Evolutionary conservation across 2,888 invertebrate species (phyloP).

Genomic region (Eilema griseolum): DNA sequence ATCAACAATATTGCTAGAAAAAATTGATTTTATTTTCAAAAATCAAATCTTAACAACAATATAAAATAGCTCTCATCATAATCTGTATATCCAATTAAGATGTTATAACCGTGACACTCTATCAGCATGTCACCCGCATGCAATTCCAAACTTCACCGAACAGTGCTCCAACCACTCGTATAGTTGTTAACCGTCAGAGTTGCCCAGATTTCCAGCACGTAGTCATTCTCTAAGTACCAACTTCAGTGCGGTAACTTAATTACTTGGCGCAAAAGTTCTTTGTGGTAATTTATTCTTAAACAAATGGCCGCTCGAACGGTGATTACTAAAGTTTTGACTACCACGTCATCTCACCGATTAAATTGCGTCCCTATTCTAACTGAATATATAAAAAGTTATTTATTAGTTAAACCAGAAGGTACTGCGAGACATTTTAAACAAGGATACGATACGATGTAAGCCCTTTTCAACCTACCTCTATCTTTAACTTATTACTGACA

Average conservation of each 20-base stretch:
- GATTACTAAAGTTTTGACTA: slow-evolving; percentile 72
- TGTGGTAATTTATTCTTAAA: slow-evolving; percentile 74
- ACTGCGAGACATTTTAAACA: slow-evolving; percentile 17
- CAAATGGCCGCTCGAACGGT: slow-evolving; percentile 69
- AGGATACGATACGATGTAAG: no score
- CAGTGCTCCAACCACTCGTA: slow-evolving; percentile 27
- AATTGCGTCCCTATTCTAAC: slow-evolving; percentile 37
- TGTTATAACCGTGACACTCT: slow-evolving; percentile 9
- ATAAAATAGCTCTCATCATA: not conserved
- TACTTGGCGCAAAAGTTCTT: slow-evolving; percentile 67
- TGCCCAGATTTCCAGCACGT: slow-evolving; percentile 41
- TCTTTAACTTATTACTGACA: no score
- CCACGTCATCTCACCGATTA: slow-evolving; percentile 36
- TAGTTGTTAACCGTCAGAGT: slow-evolving; percentile 36
- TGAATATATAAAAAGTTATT: slow-evolving; percentile 30
- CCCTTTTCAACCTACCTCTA: no score
- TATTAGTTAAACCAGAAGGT: slow-evolving; percentile 4
- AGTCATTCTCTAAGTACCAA: slow-evolving; percentile 50
- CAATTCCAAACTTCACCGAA: slow-evolving; percentile 28
- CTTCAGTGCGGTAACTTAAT: slow-evolving; percentile 67
- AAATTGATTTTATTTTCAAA: no score
- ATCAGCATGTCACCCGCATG: slow-evolving; percentile 23
- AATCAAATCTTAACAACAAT: not conserved
- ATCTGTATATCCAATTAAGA: slow-evolving; percentile 12
- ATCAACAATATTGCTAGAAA: no score